Evolutionary conservation across 2,797 vertebrate species (phyloP), one percentile per base, ranked within the genome.

Genomic region (Typhlichthys subterraneus): DNA sequence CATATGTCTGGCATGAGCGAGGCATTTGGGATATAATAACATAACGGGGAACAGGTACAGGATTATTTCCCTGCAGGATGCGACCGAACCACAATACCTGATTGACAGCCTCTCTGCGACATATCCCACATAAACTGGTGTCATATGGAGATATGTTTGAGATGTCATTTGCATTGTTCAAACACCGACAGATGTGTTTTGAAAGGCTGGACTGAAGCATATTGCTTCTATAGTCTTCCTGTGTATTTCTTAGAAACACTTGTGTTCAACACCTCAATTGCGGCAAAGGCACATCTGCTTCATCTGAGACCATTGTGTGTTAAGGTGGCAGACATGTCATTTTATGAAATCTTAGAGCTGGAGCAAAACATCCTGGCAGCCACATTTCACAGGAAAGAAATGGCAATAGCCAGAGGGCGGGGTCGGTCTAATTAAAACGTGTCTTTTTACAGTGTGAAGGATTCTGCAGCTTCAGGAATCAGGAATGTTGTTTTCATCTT

Each of bases 401-500:
- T 15, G 19, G 19, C 14, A 17, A 52, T 15, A 17, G 19, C n/a
- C 23, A 79, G 58, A 86, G 69, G 54, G 48, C 59, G 76, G 76
- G 58, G 74, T 82, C 63, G 33, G 75, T 81, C 81, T 91, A 89
- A 93, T 91, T 90, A 91, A 89, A 90, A 90, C 78, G 86, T 81
- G 69, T 88, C 73, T 81, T 87, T 86, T 87, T 81, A 79, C 76
- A 66, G 70, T 80, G 81, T 66, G 61, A 82, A 88, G 80, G 85
- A 78, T 57, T 76, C 79, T 79, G 79, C 61, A 73, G 75, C 74
- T 81, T 51, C 72, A 88, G 88, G 91, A 92, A 92, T 51, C 72
- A 88, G 88, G 91, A 92, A 92, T 93, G 90, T 92, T 89, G 86
- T 92, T 91, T 90, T 92, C 77, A 79, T 87, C 84, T 79, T 75